Evolutionary conservation across 2,113 vertebrate species (phyloP).

Genomic region (Pionites leucogaster): DNA sequence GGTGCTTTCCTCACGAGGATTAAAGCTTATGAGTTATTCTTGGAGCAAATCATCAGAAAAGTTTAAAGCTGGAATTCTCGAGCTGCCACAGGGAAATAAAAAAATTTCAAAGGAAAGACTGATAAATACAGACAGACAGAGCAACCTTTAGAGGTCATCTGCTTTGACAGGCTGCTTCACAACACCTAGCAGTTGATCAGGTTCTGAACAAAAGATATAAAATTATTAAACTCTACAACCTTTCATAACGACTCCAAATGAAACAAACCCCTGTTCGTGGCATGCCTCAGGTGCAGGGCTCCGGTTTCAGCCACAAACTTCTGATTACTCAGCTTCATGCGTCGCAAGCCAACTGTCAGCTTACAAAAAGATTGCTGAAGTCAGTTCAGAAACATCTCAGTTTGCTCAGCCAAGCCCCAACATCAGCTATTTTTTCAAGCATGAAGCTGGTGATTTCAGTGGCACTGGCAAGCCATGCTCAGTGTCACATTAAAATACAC

Average conservation of each 20-base stretch:
- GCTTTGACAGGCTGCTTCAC: not conserved
- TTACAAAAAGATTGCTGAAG: slow-evolving; percentile 17
- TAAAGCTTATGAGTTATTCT: not conserved
- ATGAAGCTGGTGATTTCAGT: not conserved
- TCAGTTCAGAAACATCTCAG: slow-evolving; percentile 4
- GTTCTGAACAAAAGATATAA: not conserved
- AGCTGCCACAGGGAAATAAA: not conserved
- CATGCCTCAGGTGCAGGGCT: slow-evolving; percentile 2
- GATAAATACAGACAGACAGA: not conserved
- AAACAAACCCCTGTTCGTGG: not conserved
- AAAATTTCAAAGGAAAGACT: not conserved
- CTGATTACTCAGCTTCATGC: slow-evolving; percentile 12
- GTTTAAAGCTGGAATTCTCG: not conserved
- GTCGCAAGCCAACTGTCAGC: not conserved
- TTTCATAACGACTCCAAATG: not conserved
- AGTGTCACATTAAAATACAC: not conserved
- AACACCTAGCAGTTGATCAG: not conserved
- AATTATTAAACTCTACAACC: not conserved
- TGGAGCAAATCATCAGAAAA: not conserved
- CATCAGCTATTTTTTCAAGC: not conserved
- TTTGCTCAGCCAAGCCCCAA: slow-evolving; percentile 9
- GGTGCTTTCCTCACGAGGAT: not conserved
- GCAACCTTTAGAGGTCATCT: not conserved
- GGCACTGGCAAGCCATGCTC: not conserved
- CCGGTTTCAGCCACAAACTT: not conserved